These are phyloP conservation scores for Cebidichthys violaceus DNA, from an alignment of 2,113 vertebrate species.

Conservation along the genomic window DNA sequence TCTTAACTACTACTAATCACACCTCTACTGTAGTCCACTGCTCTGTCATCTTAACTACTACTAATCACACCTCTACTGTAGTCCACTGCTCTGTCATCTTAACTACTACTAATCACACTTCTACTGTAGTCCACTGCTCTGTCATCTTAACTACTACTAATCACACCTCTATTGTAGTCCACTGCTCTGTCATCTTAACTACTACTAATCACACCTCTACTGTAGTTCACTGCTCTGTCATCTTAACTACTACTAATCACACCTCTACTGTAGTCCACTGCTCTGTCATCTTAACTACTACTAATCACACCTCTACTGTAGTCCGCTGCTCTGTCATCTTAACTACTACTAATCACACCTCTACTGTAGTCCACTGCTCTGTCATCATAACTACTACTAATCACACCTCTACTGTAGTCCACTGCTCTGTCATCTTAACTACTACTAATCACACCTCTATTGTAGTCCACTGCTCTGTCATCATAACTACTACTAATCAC, in stretches of 20 bases:
- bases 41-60: not conserved
- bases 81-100: too few relatives aligned
- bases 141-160: not conserved
- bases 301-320: too few relatives aligned
- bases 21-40: constrained; percentile 19
- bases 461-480: too few relatives aligned
- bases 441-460: not conserved
- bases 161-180: not conserved
- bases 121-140: not conserved
- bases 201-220: too few relatives aligned
- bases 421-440: not conserved
- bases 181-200: not conserved
- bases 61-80: too few relatives aligned
- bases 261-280: too few relatives aligned
- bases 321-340: not conserved
- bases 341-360: not conserved
- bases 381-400: not conserved
- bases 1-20: not conserved
- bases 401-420: constrained; percentile 15
- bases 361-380: not conserved
- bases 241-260: not conserved
- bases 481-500: too few relatives aligned
- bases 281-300: too few relatives aligned
- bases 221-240: constrained; percentile 18
- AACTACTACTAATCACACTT: too few relatives aligned